A percentile compares a stretch with the other conserved stretches of the same genome.
Evolutionary conservation across 2,888 invertebrate species (phyloP).

Genomic region (Masnerella sp.): DNA sequence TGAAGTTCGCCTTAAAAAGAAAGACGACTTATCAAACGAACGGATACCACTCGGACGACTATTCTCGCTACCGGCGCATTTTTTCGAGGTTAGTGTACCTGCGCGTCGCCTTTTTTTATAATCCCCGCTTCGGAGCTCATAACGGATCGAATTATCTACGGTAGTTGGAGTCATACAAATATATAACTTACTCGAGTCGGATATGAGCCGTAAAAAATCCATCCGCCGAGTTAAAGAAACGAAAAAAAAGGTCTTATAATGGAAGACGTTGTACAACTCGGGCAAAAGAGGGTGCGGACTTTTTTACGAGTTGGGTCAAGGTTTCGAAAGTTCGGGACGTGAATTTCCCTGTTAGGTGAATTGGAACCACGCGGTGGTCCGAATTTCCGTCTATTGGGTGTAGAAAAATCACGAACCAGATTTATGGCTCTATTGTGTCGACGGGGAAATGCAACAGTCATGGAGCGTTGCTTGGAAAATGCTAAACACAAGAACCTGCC

Average conservation of each 20-base stretch:
- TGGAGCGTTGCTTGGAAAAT: constrained; percentile 16
- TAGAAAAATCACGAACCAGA: constrained; percentile 16
- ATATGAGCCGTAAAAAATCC: constrained; percentile 30
- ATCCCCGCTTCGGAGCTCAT: constrained; percentile 17
- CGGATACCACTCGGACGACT: constrained; percentile 17
- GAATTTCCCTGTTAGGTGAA: constrained; percentile 12
- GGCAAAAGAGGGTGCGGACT: constrained; percentile 6
- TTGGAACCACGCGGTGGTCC: background rate
- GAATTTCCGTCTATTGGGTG: constrained; percentile 3
- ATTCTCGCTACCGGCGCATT: constrained; percentile 42
- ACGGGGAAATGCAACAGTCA: background rate
- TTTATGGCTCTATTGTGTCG: constrained; percentile 25
- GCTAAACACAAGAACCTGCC: constrained; percentile 1
- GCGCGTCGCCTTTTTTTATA: constrained; percentile 26
- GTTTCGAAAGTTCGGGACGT: constrained; percentile 30
- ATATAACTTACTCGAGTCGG: constrained; percentile 30
- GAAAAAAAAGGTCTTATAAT: constrained; percentile 10
- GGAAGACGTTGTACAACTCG: background rate
- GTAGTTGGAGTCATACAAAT: constrained; percentile 43
- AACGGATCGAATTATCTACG: constrained; percentile 54
- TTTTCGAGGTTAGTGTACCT: constrained; percentile 40
- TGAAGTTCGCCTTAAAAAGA: constrained; percentile 35
- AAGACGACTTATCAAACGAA: constrained; percentile 24
- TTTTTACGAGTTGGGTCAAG: constrained; percentile 29
- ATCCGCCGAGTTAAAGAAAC: no score